Conservation (phyloP, 2,113 vertebrate genomes). For the human region GRCh38 chrX:119677501-119678000, state of each 20-base stretch:
- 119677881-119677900: constrained; percentile 13
- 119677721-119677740: not conserved
- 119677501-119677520: constrained; percentile 25
- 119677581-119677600: not conserved
- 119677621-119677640: not conserved
- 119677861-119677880: constrained; percentile 26
- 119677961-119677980: too few species aligned
- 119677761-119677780: not conserved
- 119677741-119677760: not conserved
- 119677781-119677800: not conserved
- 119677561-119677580: not conserved
- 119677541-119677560: constrained; percentile 20
- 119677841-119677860: not conserved
- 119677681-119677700: not conserved
- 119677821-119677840: constrained; percentile 38
- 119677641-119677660: not conserved
- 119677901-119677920: not conserved
- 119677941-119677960: not conserved
- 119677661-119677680: not conserved
- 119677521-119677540: constrained; percentile 41
- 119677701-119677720: not conserved
- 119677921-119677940: not conserved
- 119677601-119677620: not conserved
- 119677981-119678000: too few species aligned
- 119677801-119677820: constrained; percentile 38